A percentile compares a stretch with the other conserved stretches of the same genome.
Conservation (phyloP, 2,888 invertebrate genomes). For the Petrolisthes manimaculis region DNA sequence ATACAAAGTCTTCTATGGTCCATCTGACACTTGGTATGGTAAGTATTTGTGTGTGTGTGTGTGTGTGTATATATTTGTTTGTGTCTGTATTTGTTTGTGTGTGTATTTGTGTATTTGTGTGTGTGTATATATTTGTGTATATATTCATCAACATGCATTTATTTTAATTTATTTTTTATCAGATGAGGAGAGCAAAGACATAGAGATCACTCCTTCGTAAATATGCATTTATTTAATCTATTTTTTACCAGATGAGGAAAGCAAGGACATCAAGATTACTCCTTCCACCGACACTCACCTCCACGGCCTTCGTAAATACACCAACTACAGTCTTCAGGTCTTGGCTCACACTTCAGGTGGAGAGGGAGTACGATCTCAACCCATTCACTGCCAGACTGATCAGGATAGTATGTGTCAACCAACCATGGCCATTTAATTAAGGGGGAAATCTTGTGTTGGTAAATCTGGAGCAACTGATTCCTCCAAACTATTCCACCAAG, state of each 20-base stretch:
- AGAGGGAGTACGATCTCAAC: slow-evolving; percentile 88
- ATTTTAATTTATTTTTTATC: slow-evolving; percentile 7
- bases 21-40: slow-evolving; percentile 93
- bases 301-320: slow-evolving; percentile 93
- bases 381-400: slow-evolving; percentile 93
- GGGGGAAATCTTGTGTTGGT: no score
- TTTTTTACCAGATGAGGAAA: slow-evolving; percentile 60
- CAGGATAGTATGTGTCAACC: slow-evolving; percentile 84
- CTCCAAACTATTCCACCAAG: no score
- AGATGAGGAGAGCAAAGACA: slow-evolving; percentile 75
- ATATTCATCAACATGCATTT: slow-evolving; percentile 71
- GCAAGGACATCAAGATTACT: slow-evolving; percentile 87
- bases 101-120: no score
- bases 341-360: slow-evolving; percentile 94
- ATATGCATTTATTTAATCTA: not conserved
- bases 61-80: not conserved
- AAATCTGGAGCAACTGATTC: no score
- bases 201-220: slow-evolving; percentile 86
- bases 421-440: not conserved
- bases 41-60: no score
- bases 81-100: no score
- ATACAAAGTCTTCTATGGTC: slow-evolving; percentile 93
- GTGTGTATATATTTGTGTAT: no score
- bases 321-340: slow-evolving; percentile 97
- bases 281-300: slow-evolving; percentile 92